Evolutionary conservation across 2,797 vertebrate genomes (phyloP).

Genomic region (Pygocentrus nattereri): DNA sequence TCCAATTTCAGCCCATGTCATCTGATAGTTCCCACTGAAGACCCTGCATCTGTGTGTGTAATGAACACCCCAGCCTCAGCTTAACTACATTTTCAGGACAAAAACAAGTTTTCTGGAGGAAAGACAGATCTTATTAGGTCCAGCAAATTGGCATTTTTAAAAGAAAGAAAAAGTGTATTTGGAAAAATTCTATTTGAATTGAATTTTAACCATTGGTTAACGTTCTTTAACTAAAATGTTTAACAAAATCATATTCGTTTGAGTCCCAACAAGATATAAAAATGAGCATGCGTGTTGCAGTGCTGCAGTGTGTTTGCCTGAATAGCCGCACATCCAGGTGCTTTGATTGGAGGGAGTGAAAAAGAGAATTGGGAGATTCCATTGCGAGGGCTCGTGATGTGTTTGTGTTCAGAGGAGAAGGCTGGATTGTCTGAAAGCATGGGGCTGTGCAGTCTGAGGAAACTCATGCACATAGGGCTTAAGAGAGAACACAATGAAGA

Average conservation of each 20-base stretch:
- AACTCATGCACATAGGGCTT: constrained; percentile 12
- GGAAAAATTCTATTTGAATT: too few relatives aligned
- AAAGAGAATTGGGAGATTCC: not conserved
- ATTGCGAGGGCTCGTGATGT: constrained; percentile 30
- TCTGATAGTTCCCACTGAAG: constrained; percentile 59
- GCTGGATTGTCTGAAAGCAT: constrained; percentile 34
- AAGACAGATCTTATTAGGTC: not conserved
- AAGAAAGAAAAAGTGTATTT: too few relatives aligned
- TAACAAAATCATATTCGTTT: too few relatives aligned
- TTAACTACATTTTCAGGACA: constrained; percentile 24
- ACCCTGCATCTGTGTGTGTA: constrained; percentile 26
- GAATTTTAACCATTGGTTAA: too few relatives aligned
- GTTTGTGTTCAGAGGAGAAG: constrained; percentile 25
- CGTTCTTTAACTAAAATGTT: too few relatives aligned
- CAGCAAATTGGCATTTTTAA: not conserved
- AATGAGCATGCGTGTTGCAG: not conserved
- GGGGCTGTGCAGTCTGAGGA: constrained; percentile 30
- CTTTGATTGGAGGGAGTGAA: not conserved
- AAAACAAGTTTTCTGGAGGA: not conserved
- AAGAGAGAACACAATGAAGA: not conserved
- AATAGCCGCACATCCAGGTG: constrained; percentile 28
- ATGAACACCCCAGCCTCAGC: constrained; percentile 37
- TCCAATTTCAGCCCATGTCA: constrained; percentile 65
- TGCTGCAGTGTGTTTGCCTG: constrained; percentile 1
- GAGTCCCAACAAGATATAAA: too few relatives aligned